A percentile compares a stretch with the other conserved stretches of the same genome.
These are phyloP conservation scores for Megalopta genalis DNA, from an alignment of 1,140 invertebrate species.

Conservation along the genomic window DNA sequence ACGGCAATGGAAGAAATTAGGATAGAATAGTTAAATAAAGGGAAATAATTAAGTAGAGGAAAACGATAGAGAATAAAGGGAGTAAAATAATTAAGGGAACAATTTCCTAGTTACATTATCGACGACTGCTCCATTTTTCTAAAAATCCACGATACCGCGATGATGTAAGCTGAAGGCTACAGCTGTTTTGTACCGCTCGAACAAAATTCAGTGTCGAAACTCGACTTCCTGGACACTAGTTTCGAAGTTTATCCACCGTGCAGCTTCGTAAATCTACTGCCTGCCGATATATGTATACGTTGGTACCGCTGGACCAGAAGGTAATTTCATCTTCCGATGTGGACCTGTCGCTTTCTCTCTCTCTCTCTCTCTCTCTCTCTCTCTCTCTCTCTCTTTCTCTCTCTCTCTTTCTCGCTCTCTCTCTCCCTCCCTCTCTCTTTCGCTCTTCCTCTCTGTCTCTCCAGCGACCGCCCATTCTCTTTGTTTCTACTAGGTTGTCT, in stretches of 20 bases:
- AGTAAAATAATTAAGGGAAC: too few relatives aligned
- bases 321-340: constrained; percentile 60
- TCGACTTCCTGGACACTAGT: constrained; percentile 29
- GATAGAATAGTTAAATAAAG: too few relatives aligned
- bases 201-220: neutral
- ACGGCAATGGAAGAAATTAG: too few relatives aligned
- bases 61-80: too few relatives aligned
- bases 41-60: too few relatives aligned
- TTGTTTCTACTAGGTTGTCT: constrained; percentile 38
- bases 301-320: constrained; percentile 55
- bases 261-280: constrained; percentile 72
- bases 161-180: too few relatives aligned
- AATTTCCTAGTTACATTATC: too few relatives aligned
- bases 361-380: neutral
- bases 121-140: too few relatives aligned
- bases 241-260: constrained; percentile 59
- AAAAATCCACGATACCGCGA: too few relatives aligned
- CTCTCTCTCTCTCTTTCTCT: constrained; percentile 23
- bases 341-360: constrained; percentile 47
- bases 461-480: constrained; percentile 30
- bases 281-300: constrained; percentile 64
- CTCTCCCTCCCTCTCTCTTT: too few relatives aligned
- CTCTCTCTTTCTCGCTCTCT: constrained; percentile 10
- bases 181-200: neutral
- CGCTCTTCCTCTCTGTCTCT: constrained; percentile 41